Percentiles rank a stretch among this genome's conserved stretches.
Conservation (phyloP, 1,140 invertebrate species). For the Philaenus spumarius region DNA sequence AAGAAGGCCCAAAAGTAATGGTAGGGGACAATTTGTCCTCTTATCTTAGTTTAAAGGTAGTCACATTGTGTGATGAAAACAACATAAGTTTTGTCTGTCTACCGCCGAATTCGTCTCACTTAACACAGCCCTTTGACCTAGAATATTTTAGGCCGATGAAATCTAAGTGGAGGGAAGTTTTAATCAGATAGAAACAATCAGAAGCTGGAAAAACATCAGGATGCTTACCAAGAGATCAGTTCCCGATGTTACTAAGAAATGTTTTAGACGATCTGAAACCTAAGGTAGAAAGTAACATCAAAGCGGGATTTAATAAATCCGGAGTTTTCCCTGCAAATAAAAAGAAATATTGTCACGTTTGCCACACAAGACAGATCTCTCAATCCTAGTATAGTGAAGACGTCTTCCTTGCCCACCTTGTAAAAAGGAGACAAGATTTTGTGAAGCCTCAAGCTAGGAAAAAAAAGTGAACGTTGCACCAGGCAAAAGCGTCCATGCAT, state of each 20-base stretch:
- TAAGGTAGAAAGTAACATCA: conserved; percentile 16
- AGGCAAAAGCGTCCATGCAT: too few relatives aligned
- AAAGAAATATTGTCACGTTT: background rate
- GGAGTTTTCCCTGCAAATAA: conserved; percentile 19
- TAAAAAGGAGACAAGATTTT: conserved; percentile 2
- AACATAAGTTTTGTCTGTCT: conserved; percentile 37
- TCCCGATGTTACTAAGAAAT: conserved; percentile 3
- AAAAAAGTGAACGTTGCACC: too few relatives aligned
- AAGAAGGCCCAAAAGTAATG: conserved; percentile 22
- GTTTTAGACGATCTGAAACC: conserved; percentile 5
- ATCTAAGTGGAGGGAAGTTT: conserved; percentile 35
- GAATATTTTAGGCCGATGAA: conserved; percentile 38
- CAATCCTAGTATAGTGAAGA: background rate
- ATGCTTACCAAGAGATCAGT: conserved; percentile 15
- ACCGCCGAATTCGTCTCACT: conserved; percentile 39
- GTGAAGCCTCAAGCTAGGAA: background rate
- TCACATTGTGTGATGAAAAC: conserved; percentile 34
- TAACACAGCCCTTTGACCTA: conserved; percentile 41
- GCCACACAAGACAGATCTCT: background rate
- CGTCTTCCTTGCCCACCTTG: background rate
- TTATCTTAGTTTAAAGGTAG: conserved; percentile 34
- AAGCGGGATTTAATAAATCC: too few relatives aligned
- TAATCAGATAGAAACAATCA: conserved; percentile 32
- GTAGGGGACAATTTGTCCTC: too few relatives aligned
- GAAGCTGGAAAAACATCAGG: background rate